Evolutionary conservation across 2,113 vertebrate genomes (phyloP).

Genomic region (Thamnophis sirtalis): DNA sequence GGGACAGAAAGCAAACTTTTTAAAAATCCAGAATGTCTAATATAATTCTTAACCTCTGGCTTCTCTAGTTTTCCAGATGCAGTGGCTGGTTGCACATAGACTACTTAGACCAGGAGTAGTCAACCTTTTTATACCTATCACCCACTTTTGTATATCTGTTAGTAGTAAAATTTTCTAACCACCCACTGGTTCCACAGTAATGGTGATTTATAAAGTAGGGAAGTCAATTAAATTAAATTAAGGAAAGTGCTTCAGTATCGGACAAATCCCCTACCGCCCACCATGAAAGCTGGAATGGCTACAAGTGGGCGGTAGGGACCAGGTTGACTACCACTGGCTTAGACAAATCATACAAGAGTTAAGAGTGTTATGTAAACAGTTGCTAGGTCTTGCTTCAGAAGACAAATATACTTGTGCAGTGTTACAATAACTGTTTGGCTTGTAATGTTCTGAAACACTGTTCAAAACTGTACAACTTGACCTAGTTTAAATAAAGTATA

Average conservation of each 20-base stretch:
- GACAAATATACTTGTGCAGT: not conserved
- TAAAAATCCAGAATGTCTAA: not conserved
- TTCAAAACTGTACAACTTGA: not conserved
- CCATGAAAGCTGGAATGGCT: too few species aligned
- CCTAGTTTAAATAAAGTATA: not conserved
- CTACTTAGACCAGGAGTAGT: too few species aligned
- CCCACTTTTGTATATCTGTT: too few species aligned
- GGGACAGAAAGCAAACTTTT: not conserved
- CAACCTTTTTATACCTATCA: too few species aligned
- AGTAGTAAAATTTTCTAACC: too few species aligned
- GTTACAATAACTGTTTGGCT: not conserved
- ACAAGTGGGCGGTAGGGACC: too few species aligned
- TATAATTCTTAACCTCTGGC: not conserved
- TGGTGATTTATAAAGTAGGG: too few species aligned
- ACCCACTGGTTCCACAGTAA: too few species aligned
- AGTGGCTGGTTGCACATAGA: not conserved
- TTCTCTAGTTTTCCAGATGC: not conserved
- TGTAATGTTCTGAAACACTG: not conserved
- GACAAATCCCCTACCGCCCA: too few species aligned
- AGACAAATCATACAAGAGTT: not conserved
- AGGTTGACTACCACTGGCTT: too few species aligned
- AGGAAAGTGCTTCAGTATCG: too few species aligned
- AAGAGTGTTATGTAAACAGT: not conserved
- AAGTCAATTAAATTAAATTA: too few species aligned
- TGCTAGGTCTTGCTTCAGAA: not conserved